Base-by-base conservation (phyloP, 2,797 vertebrate genomes). In the Gymnothorax reevesii region DNA sequence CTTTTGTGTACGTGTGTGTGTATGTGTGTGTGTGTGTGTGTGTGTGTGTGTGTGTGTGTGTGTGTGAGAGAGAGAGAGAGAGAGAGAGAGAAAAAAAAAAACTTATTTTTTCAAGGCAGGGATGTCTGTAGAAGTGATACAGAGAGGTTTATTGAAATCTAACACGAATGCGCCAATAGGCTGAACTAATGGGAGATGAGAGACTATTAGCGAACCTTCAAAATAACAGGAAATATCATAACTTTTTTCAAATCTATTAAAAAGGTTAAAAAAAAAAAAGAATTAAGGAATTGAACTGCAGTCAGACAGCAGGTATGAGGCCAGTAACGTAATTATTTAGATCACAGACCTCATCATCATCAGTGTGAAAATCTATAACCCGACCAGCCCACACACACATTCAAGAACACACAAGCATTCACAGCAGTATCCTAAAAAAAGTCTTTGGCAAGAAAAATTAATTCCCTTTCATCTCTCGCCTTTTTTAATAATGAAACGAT, bases 21-120 rank as follows among this genome's bases (percentile, higher is more conserved):
- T 9, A 42, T 62, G 69, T n/a, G n/a, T 71, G 54, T 60, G 54
- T 13, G 27, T 85, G 89, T 90, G 60, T 69, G 9, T 80, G 27
- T 25, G 83, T 69, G 25, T 5, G n/a, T 7, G 22, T 73, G 12
- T 54, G 42, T 42, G 15, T 54, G 6, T 27, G 15, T 77, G 13
- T 17, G 73, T 17, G 73, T 77, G 13, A 33, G 13, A 13, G 9
- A 7, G 42, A 59, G 57, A 59, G 57, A 59, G 57, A 59, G 57
- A 15, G 0, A 13, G 60, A n/a, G n/a, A n/a, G n/a, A n/a, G n/a
- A n/a, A n/a, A n/a, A n/a, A 42, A 2, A 42, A 42, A 42, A 42
- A 42, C 33, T 42, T 42, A 42, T 42, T 42, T 42, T 42, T 42
- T 42, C 33, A 42, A 42, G 33, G 33, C 33, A 42, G 33, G 33